These are phyloP conservation scores for Lophura nycthemera DNA, from an alignment of 2,113 vertebrate genomes.

Conservation along the genomic window DNA sequence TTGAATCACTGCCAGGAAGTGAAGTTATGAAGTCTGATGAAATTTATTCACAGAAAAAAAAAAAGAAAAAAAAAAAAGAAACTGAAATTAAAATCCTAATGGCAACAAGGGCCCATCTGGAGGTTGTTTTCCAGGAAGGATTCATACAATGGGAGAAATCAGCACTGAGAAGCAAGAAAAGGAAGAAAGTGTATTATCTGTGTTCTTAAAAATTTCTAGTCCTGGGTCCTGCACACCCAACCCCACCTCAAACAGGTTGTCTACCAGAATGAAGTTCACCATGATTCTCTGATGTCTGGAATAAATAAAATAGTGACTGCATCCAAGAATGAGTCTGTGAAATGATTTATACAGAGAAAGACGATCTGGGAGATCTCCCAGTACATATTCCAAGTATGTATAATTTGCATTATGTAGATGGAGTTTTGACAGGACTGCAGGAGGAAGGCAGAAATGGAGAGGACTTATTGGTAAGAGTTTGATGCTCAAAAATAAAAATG, in stretches of 20 bases:
- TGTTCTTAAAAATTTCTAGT: background rate
- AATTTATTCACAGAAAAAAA: background rate
- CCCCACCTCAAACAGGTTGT: background rate
- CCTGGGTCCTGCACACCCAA: background rate
- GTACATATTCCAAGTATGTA: background rate
- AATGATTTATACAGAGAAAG: background rate
- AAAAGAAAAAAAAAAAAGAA: background rate
- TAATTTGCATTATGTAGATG: background rate
- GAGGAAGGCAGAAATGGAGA: background rate
- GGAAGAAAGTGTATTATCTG: fast-evolving
- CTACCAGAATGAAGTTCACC: background rate
- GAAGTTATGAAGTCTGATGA: background rate
- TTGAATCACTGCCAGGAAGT: background rate
- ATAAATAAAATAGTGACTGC: background rate
- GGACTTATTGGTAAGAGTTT: background rate
- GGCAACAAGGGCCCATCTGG: fast-evolving
- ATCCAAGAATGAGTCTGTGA: background rate
- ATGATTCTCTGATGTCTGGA: background rate
- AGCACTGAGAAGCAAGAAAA: background rate
- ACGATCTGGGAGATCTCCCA: background rate
- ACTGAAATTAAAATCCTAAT: background rate
- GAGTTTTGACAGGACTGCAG: background rate
- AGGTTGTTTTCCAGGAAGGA: background rate
- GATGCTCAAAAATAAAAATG: background rate
- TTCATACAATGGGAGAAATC: background rate